phyloP scores from a whole-genome alignment of 1,140 invertebrate genomes.

The Drosophila ambigua region DNA sequence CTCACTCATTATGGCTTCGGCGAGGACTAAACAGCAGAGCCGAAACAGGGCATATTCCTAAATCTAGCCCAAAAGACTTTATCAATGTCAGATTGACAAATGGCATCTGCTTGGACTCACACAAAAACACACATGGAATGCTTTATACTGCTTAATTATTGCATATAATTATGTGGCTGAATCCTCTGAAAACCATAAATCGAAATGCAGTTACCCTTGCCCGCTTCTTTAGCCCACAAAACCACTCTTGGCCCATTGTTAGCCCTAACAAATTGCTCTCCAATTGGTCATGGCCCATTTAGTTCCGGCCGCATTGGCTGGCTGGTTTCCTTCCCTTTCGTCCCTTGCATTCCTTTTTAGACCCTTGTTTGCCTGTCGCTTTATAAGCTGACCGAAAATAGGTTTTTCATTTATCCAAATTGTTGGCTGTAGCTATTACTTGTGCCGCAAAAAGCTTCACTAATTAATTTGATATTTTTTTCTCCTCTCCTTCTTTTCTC shows the following conservation, averaged over 20 bases:
- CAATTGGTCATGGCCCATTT: conserved; percentile 18
- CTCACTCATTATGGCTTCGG: conserved; percentile 34
- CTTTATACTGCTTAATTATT: conserved; percentile 36
- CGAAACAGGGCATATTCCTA: conserved; percentile 13
- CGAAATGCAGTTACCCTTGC: conserved; percentile 14
- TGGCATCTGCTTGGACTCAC: conserved; percentile 36
- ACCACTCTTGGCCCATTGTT: neutral
- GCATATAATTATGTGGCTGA: conserved; percentile 24
- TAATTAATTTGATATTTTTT: conserved; percentile 79
- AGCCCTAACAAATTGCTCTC: neutral
- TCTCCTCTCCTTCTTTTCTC: neutral
- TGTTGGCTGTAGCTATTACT: conserved; percentile 33
- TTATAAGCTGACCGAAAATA: conserved; percentile 32
- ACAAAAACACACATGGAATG: neutral
- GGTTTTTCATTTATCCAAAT: conserved; percentile 56
- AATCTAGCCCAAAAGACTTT: conserved; percentile 40
- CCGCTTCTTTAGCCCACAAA: neutral
- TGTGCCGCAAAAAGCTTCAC: conserved; percentile 37
- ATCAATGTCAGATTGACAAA: conserved; percentile 59
- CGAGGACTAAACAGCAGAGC: neutral
- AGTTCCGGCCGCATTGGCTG: neutral
- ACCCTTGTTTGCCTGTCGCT: conserved; percentile 7
- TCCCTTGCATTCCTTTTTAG: conserved; percentile 10
- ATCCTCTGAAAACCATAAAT: conserved; percentile 25
- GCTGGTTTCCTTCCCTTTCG: no score